Conservation (phyloP, 30 jellyfish, hydroid and myxozoan species). For the Pseudorhiza aurosa region DNA sequence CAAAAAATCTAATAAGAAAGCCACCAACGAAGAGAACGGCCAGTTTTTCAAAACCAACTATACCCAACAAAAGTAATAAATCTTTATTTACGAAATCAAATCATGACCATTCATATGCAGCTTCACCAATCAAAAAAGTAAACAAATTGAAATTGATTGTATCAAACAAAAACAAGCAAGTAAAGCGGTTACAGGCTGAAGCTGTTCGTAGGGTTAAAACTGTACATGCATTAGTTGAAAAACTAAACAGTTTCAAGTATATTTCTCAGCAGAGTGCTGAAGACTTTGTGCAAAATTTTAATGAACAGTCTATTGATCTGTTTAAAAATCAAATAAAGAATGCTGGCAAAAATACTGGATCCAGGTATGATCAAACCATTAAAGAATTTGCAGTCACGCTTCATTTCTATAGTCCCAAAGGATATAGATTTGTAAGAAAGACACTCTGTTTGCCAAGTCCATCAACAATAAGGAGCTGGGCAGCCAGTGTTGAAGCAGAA, state of each 20-base stretch:
- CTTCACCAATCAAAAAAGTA: slow-evolving; percentile 9
- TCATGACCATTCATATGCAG: slow-evolving; percentile 14
- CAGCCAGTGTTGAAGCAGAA: slow-evolving; percentile 25
- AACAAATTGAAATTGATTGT: slow-evolving; percentile 6
- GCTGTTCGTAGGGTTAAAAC: neutral
- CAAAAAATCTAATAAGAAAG: neutral
- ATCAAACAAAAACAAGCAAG: neutral
- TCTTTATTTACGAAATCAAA: neutral
- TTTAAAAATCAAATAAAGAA: slow-evolving; percentile 8
- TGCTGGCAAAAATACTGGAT: neutral
- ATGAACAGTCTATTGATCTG: slow-evolving; percentile 4
- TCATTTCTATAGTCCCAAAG: slow-evolving; percentile 42
- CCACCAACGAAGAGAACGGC: too few species aligned
- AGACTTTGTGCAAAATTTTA: slow-evolving; percentile 2
- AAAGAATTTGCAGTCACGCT: slow-evolving; percentile 36
- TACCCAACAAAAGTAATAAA: neutral
- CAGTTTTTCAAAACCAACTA: neutral
- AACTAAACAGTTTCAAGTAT: neutral
- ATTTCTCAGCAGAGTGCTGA: neutral
- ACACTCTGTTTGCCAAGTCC: slow-evolving; percentile 31
- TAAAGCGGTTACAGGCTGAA: slow-evolving; percentile 5
- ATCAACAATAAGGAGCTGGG: slow-evolving; percentile 45
- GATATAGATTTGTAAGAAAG: slow-evolving; percentile 24
- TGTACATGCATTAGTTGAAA: neutral
- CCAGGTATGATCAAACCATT: neutral